These are phyloP conservation scores for Melieria crassipennis DNA, from an alignment of 2,888 invertebrate genomes.

Conservation along the genomic window DNA sequence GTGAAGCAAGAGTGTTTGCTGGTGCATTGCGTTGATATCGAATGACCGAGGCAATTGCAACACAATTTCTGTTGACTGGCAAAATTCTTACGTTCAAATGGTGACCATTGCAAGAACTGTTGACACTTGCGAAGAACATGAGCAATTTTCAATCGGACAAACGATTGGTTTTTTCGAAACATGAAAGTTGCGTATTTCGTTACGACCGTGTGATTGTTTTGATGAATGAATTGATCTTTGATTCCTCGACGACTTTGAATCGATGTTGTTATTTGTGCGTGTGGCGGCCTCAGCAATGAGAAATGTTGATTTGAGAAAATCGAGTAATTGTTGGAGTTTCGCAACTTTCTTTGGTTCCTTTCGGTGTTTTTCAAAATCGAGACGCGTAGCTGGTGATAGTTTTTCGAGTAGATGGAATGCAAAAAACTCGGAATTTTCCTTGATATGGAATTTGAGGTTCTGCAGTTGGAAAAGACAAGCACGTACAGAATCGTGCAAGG, in stretches of 20 bases:
- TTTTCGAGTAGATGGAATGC: slow-evolving; percentile 17
- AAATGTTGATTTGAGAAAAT: slow-evolving; percentile 29
- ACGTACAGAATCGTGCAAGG: slow-evolving; percentile 7
- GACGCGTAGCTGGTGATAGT: slow-evolving; percentile 3
- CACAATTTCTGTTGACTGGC: slow-evolving; percentile 6
- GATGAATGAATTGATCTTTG: not conserved
- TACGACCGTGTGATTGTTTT: not conserved
- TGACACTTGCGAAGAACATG: slow-evolving; percentile 28
- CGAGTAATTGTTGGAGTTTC: slow-evolving; percentile 16
- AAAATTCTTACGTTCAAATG: slow-evolving; percentile 23
- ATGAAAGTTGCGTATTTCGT: slow-evolving; percentile 27
- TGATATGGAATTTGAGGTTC: slow-evolving; percentile 1
- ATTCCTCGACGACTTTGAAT: slow-evolving; percentile 9
- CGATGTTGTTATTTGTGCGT: not conserved
- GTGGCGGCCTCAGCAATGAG: slow-evolving; percentile 25
- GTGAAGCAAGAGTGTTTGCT: slow-evolving; percentile 21
- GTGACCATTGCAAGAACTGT: slow-evolving; percentile 32
- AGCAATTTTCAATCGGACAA: slow-evolving; percentile 22
- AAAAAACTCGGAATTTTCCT: slow-evolving; percentile 19
- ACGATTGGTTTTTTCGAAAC: slow-evolving; percentile 29
- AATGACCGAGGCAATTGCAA: slow-evolving; percentile 23
- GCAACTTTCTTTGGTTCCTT: slow-evolving; percentile 21
- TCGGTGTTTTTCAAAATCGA: slow-evolving; percentile 23
- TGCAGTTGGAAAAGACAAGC: slow-evolving; percentile 2
- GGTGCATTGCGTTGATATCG: slow-evolving; percentile 19